phyloP scores from a whole-genome alignment of 2,888 invertebrate species.

The Sinelater perroti region DNA sequence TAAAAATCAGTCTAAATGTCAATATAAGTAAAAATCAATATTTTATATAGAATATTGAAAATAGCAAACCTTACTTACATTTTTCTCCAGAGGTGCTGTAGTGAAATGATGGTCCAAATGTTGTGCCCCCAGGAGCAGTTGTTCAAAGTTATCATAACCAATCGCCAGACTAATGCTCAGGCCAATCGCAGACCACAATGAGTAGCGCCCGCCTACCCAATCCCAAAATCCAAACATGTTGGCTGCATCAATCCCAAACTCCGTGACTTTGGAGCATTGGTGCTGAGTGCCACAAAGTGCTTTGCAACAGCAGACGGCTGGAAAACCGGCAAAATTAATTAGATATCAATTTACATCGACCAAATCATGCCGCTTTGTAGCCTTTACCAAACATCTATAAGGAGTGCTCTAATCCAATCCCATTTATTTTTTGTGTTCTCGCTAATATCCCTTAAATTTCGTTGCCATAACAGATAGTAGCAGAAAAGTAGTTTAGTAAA shows the following conservation, averaged over 20 bases:
- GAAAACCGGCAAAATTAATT: slow-evolving; percentile 42
- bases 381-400: too few species aligned
- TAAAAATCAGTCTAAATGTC: too few species aligned
- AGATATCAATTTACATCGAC: too few species aligned
- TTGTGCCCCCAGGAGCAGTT: slow-evolving; percentile 89
- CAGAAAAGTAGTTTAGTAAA: too few species aligned
- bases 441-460: too few species aligned
- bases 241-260: slow-evolving; percentile 94
- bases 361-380: too few species aligned
- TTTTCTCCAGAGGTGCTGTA: slow-evolving; percentile 85
- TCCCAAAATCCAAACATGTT: slow-evolving; percentile 99
- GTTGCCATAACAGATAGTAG: too few species aligned
- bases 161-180: slow-evolving; percentile 92
- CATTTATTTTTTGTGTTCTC: too few species aligned
- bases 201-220: slow-evolving; percentile 98
- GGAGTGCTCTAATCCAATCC: too few species aligned
- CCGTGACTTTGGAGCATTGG: slow-evolving; percentile 92
- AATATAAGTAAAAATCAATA: too few species aligned
- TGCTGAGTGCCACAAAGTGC: slow-evolving; percentile 98
- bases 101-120: slow-evolving; percentile 95
- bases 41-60: too few species aligned
- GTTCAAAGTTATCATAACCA: slow-evolving; percentile 94
- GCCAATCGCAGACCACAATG: slow-evolving; percentile 99
- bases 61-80: slow-evolving; percentile 69
- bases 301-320: slow-evolving; percentile 87